Base-by-base conservation (phyloP, 2,797 vertebrate genomes). In the Muscicapa comitata region DNA sequence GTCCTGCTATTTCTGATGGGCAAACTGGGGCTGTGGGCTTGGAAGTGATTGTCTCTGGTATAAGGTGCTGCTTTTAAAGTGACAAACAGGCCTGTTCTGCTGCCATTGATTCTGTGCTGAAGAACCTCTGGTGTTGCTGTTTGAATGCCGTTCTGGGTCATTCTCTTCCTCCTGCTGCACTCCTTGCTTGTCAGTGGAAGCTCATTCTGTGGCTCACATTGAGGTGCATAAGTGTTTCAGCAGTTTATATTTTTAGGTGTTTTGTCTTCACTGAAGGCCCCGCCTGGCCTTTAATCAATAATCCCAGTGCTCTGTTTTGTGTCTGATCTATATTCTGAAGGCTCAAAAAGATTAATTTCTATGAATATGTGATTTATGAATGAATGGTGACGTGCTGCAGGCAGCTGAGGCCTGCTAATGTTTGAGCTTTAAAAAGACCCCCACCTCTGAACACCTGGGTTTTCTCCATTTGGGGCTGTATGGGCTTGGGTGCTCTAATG, bases 311-410 rank as follows among this genome's bases (percentile, higher is more conserved):
- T 70, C 9, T 17, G 21, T 55, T 79, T 53, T 76, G 37, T 71
- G 23, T 62, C 43, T 83, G 40, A 28, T 35, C 51, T 76, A 0
- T 71, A 13, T 37, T 11, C 29, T 55, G 31, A 72, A 80, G 24
- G 11, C 31, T 78, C 26, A 35, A 26, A 42, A 33, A 66, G 5
- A 31, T 50, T 6, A 3, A 1, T 76, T 77, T 71, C 59, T 61
- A 1, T 35, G 35, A 53, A 7, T 2, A 0, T 42, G 86, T 57
- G 37, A 11, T 59, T 2, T 43, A 17, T 54, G 12, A 8, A 8
- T 63, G 57, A 67, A 55, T 74, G 7, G 23, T 25, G 26, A 4
- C 1, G 2, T 38, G 18, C 31, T 84, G 18, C 43, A 73, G 66
- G 51, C 85, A 81, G 65, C 38, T 33, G 18, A 78, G 24, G 19